Conservation (phyloP, 2,113 vertebrate species). For the Dipodomys ordii region DNA sequence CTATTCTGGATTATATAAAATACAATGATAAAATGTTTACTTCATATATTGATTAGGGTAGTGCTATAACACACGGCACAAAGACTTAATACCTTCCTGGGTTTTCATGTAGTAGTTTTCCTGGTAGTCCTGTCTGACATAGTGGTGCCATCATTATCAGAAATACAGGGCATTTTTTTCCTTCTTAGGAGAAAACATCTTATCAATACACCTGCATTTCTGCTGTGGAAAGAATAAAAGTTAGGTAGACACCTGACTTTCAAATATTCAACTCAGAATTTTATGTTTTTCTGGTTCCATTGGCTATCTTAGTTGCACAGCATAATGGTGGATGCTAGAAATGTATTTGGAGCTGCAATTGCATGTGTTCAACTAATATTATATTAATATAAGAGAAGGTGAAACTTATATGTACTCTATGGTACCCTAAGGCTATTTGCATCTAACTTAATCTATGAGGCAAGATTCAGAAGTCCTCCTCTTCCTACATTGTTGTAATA, state of each 20-base stretch:
- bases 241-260: background rate
- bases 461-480: background rate
- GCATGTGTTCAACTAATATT: background rate
- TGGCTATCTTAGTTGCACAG: background rate
- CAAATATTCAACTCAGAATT: background rate
- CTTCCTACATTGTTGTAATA: background rate
- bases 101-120: slow-evolving; percentile 48
- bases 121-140: background rate
- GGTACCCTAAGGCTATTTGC: background rate
- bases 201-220: background rate
- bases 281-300: background rate
- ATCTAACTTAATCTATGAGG: background rate
- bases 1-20: background rate
- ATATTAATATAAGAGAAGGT: background rate
- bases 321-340: background rate
- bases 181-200: background rate
- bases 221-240: background rate
- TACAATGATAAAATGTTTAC: background rate
- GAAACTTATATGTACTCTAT: background rate
- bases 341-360: background rate
- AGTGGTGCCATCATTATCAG: background rate
- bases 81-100: too few species aligned
- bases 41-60: background rate
- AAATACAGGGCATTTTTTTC: background rate
- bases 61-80: background rate